Percentiles rank a stretch among this genome's conserved stretches.
Conservation (phyloP, 2,888 invertebrate genomes). For the Chloroclysta siterata region DNA sequence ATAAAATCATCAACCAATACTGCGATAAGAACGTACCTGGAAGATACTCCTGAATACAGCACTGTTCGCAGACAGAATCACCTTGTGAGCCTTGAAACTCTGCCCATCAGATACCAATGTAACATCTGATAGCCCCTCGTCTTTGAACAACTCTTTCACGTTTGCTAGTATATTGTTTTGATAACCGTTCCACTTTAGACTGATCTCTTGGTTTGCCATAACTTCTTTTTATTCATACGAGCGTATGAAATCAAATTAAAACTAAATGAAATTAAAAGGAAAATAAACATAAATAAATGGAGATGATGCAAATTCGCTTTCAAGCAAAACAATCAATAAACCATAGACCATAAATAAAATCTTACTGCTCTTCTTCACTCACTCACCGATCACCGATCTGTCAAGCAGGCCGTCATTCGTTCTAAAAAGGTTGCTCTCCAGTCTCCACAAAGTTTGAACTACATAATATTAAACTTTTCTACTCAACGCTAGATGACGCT, state of each 20-base stretch:
- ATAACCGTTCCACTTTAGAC: conserved; percentile 89
- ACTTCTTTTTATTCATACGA: conserved; percentile 38
- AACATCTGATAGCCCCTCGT: conserved; percentile 88
- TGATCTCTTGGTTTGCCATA: conserved; percentile 86
- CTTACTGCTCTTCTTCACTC: too few relatives aligned
- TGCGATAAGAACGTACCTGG: conserved; percentile 70
- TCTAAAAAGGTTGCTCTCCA: too few relatives aligned
- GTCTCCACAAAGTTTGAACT: too few relatives aligned
- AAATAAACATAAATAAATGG: conserved; percentile 47
- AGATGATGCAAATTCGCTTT: conserved; percentile 48
- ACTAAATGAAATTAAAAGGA: conserved; percentile 42
- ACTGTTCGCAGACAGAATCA: conserved; percentile 88
- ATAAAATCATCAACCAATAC: conserved; percentile 20
- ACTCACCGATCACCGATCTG: not conserved
- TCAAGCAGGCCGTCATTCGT: not conserved
- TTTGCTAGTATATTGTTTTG: conserved; percentile 87
- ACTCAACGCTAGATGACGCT: not conserved
- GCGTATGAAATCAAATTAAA: conserved; percentile 43
- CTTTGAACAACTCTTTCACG: conserved; percentile 87
- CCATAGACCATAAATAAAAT: conserved; percentile 4
- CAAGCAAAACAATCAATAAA: conserved; percentile 45
- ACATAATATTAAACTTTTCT: not conserved
- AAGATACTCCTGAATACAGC: conserved; percentile 87
- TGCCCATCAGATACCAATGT: conserved; percentile 88
- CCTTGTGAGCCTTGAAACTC: conserved; percentile 88